Conservation (phyloP, 2,113 vertebrate species). For the Himantopus leucocephalus region DNA sequence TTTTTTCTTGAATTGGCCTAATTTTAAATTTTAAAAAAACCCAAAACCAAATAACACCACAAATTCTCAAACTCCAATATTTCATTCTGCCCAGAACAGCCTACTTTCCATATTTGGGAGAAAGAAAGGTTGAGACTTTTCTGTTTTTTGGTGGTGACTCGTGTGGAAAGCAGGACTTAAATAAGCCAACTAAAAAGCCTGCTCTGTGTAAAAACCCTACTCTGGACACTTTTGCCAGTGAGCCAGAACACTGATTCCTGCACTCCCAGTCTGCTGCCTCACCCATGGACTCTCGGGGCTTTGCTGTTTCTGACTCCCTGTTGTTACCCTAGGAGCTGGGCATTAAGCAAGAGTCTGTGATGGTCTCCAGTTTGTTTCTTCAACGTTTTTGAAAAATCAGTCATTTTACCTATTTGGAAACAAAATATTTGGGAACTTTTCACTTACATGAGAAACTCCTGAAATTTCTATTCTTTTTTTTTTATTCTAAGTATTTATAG, state of each 20-base stretch:
- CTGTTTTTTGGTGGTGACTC: background rate
- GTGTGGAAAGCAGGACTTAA: background rate
- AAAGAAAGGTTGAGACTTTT: background rate
- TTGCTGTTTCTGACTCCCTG: background rate
- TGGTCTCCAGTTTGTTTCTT: background rate
- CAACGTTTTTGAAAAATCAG: background rate
- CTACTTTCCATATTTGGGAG: background rate
- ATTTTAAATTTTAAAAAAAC: background rate
- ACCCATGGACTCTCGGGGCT: fast-evolving
- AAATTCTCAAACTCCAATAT: background rate
- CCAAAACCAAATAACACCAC: background rate
- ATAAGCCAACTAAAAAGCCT: background rate
- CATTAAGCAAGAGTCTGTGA: background rate
- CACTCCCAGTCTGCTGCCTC: background rate
- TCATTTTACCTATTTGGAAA: background rate
- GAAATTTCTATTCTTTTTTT: background rate
- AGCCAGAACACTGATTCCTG: fast-evolving
- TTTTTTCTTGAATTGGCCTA: background rate
- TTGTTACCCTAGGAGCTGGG: background rate
- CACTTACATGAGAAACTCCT: background rate
- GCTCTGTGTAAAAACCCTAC: background rate
- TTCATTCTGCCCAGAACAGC: background rate
- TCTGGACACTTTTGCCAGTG: background rate
- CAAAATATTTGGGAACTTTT: background rate
- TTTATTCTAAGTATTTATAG: background rate